A percentile compares a stretch with the other conserved stretches of the same genome.
Evolutionary conservation across 2,888 invertebrate species (phyloP).

Genomic region (Cantharis nigra): DNA sequence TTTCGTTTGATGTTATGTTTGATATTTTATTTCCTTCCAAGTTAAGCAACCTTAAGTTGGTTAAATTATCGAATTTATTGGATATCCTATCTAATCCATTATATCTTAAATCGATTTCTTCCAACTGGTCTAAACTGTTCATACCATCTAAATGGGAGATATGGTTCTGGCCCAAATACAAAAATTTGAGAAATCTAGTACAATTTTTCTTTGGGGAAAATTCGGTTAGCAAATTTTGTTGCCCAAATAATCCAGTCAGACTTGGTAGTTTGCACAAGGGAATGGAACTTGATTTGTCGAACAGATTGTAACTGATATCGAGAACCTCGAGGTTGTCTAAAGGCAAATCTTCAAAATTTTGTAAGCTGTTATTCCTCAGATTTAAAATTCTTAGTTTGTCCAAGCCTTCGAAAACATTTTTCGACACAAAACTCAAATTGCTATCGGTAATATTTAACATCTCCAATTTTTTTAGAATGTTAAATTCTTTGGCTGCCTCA

Average conservation of each 20-base stretch:
- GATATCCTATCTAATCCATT: conserved; percentile 28
- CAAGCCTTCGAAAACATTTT: not conserved
- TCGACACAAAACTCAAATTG: conserved; percentile 9
- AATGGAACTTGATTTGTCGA: conserved; percentile 56
- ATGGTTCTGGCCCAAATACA: conserved; percentile 23
- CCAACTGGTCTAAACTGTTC: not conserved
- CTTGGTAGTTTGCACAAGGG: conserved; percentile 7
- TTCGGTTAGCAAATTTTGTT: conserved; percentile 2
- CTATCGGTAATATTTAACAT: conserved; percentile 7
- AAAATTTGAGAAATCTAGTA: conserved; percentile 12
- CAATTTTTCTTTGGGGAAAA: conserved; percentile 5
- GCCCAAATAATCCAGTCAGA: not conserved
- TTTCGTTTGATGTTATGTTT: not conserved
- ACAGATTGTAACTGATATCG: conserved; percentile 71
- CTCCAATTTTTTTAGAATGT: conserved; percentile 1
- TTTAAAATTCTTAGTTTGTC: conserved; percentile 54
- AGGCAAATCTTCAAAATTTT: conserved; percentile 62
- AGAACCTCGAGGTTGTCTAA: conserved; percentile 61
- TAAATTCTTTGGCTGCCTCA: not conserved
- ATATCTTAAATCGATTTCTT: conserved; percentile 16
- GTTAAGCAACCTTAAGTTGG: conserved; percentile 18
- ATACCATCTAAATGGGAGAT: conserved; percentile 1
- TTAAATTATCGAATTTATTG: conserved; percentile 9
- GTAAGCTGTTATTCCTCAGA: conserved; percentile 69
- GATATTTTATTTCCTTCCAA: conserved; percentile 25